Evolutionary conservation across 2,797 vertebrate species (phyloP).

Genomic region (Spatula versicolor): DNA sequence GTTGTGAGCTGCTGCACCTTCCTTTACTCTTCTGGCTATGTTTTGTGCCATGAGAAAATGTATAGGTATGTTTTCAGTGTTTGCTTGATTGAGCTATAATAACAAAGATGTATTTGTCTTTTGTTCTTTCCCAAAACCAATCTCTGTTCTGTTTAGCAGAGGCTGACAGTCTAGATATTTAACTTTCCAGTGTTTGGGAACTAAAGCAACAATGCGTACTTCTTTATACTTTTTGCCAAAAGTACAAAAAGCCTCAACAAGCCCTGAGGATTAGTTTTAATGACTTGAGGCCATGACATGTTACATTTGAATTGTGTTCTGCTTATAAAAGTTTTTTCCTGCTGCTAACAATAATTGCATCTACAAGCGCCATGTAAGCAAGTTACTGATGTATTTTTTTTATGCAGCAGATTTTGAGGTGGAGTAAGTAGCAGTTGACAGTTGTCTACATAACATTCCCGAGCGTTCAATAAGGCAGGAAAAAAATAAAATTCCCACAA

Average conservation of each 20-base stretch:
- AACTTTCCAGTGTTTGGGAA: conserved; percentile 29
- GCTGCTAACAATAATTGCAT: conserved; percentile 39
- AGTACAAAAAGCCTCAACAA: conserved; percentile 57
- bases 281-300: conserved; percentile 50
- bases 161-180: not conserved
- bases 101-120: not conserved
- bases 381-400: conserved; percentile 19
- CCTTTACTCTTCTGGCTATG: not conserved
- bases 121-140: not conserved
- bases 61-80: not conserved
- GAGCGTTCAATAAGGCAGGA: conserved; percentile 1
- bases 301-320: conserved; percentile 53
- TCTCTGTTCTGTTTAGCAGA: conserved; percentile 3
- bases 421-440: not conserved
- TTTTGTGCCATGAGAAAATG: not conserved
- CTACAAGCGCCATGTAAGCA: conserved; percentile 45
- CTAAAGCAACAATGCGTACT: not conserved
- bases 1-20: not conserved
- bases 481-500: conserved; percentile 41
- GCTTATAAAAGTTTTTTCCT: conserved; percentile 50
- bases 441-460: conserved; percentile 11
- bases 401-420: conserved; percentile 17
- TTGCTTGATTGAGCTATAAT: not conserved
- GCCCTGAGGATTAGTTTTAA: conserved; percentile 52
- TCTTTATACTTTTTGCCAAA: conserved; percentile 46